These are phyloP conservation scores for Matsumurasca onukii DNA, from an alignment of 1,140 invertebrate genomes.

Conservation along the genomic window DNA sequence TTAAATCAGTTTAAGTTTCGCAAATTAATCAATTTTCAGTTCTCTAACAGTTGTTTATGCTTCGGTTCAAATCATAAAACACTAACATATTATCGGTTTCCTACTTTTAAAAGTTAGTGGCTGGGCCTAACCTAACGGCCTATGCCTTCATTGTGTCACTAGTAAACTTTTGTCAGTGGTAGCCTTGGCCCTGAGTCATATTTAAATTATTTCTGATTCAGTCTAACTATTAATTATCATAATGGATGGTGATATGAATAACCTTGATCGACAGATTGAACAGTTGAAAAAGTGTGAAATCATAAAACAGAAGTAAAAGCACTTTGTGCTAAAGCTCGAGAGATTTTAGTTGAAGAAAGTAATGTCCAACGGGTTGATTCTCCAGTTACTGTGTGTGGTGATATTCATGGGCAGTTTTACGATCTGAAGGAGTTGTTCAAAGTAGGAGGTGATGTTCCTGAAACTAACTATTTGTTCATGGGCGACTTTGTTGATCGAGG, in stretches of 20 bases:
- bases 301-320: conserved; percentile 94
- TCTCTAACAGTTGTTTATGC: too few species aligned
- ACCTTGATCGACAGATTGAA: conserved; percentile 96
- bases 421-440: conserved; percentile 96
- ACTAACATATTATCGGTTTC: too few species aligned
- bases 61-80: too few species aligned
- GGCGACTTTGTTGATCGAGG: conserved; percentile 99
- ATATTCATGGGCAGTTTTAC: conserved; percentile 99
- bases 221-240: background rate
- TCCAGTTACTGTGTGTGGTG: conserved; percentile 98
- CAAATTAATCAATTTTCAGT: too few species aligned
- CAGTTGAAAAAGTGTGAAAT: conserved; percentile 98
- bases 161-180: too few species aligned
- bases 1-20: too few species aligned
- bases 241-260: conserved; percentile 65
- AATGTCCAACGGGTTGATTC: conserved; percentile 99
- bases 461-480: conserved; percentile 99
- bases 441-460: conserved; percentile 98
- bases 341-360: conserved; percentile 98
- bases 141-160: too few species aligned
- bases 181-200: too few species aligned
- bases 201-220: background rate
- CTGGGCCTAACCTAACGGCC: too few species aligned
- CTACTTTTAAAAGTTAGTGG: too few species aligned
- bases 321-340: conserved; percentile 96